phyloP scores from a whole-genome alignment of 1,140 invertebrate genomes.

The Euura saliciscinereae region DNA sequence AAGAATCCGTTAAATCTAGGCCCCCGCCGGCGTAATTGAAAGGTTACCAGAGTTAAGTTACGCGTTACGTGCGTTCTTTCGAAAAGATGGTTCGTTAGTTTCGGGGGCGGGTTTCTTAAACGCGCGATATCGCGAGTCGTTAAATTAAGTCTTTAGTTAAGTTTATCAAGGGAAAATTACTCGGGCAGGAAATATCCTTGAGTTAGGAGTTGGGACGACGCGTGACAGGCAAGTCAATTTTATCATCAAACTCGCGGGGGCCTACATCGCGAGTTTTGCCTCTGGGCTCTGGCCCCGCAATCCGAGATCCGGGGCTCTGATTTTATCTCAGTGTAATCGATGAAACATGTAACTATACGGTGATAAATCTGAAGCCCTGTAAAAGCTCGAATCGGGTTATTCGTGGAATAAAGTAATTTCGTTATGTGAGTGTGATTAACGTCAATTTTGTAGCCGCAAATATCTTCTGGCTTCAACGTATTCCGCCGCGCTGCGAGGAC shows the following conservation, averaged over 20 bases:
- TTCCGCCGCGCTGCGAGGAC: neutral
- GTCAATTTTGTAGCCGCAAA: neutral
- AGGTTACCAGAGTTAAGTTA: neutral
- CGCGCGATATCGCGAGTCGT: neutral
- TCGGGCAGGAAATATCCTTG: neutral
- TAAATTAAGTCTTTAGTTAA: neutral
- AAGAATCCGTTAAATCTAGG: too few species aligned
- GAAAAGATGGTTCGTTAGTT: slow-evolving; percentile 3
- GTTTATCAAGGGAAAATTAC: neutral
- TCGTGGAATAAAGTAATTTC: neutral
- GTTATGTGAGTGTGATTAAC: neutral
- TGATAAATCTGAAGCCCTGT: neutral
- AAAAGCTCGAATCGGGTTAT: too few species aligned
- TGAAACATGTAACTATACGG: neutral
- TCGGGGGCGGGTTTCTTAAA: neutral
- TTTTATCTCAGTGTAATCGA: neutral
- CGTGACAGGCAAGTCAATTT: slow-evolving; percentile 7
- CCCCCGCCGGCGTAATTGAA: neutral
- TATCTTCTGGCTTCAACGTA: neutral
- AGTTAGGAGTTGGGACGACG: neutral
- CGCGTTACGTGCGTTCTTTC: slow-evolving; percentile 3
- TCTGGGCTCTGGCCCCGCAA: too few species aligned
- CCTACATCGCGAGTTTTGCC: too few species aligned
- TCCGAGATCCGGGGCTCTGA: too few species aligned
- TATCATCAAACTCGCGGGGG: neutral